Evolutionary conservation across 2,113 vertebrate genomes (phyloP), one percentile per base, ranked within the genome.

Genomic region (Chaenogobius annularis): DNA sequence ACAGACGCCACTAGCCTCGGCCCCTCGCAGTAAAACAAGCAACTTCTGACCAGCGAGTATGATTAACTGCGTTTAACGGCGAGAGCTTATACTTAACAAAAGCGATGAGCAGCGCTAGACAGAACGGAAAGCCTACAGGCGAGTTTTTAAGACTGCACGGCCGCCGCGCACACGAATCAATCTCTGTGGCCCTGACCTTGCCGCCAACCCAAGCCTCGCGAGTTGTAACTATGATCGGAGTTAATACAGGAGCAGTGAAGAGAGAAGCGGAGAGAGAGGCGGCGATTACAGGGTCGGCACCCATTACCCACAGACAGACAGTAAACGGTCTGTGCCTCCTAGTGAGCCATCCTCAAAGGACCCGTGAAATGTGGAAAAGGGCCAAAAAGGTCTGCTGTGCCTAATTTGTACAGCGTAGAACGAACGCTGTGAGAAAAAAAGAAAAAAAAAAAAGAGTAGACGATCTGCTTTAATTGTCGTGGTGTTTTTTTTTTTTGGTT

Each of bases 301-400:
- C 91, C 92, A 93, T 92, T 94, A 95, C 91, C 88, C 88, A 90
- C 82, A 93, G 86, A 93, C 87, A 81, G 91, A 87, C 73, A 85
- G 71, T 83, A 82, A 90, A 82, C 75, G 79, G 58, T 65, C 78
- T 35, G 35, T 62, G 44, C 59, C 82, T 62, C 67, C 73, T 20
- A 66, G 78, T 75, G 83, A 86, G 76, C 61, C 66, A 63, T 77
- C 74, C 76, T 83, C 81, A 80, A 73, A 76, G 69, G 71, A 78
- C 37, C 69, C 73, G 73, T 79, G 68, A 82, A 85, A 81, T 72
- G 69, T 55, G 9, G 10, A 85, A 81, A 85, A 63, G 65, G 62
- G 50, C 55, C 10, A 9, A 8, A 92, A 85, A 90, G 87, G 90
- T 74, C 70, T 73, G 23, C 74, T 90, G 85, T 83, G 87, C 93